Evolutionary conservation across 2,797 vertebrate species (phyloP), one percentile per base, ranked within the genome.

Genomic region (Ctenosaura bakeri): DNA sequence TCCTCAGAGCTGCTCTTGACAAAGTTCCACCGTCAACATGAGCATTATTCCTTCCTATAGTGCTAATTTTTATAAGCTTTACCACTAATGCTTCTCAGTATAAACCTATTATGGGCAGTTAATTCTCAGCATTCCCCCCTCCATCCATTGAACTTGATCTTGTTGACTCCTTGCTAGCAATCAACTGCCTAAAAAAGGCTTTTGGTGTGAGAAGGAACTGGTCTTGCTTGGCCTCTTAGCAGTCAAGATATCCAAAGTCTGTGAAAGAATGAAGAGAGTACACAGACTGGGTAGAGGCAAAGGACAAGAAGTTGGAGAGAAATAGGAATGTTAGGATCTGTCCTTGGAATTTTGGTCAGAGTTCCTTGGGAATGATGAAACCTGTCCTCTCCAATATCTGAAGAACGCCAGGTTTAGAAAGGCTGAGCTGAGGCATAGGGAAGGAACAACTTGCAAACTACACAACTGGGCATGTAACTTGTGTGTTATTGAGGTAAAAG

Each of bases 41-140:
- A 81, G 62, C 77, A 69, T 80, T 54, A 35, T 50, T 66, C 46
- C 77, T 69, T 54, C 14, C 77, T 80, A 9, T 35, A 20, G n/a
- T 38, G 62, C 32, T 54, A 52, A 81, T 88, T 77, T 62, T 88
- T 38, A 66, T 69, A 54, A 86, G 35, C 26, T 46, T 88, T 78
- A 80, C 46, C n/a, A 16, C 13, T 52, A 69, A 88, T 81, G 24
- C 74, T 88, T 66, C 62, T 66, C 86, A 14, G 4, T 29, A 38
- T 66, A 80, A 88, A 69, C 77, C 64, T 29, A 83, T 83, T 83
- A 83, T 38, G 14, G 32, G 74, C 64, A 54, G 62, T 69, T 80
- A 35, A 6, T 79, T 54, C 22, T 69, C 54, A 26, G 22, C 77
- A 88, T 54, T 69, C 66, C 66, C 20, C 52, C 42, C 59, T 87